Base-by-base conservation (phyloP, 2,888 invertebrate species). In the Drosophila suboccidentalis region DNA sequence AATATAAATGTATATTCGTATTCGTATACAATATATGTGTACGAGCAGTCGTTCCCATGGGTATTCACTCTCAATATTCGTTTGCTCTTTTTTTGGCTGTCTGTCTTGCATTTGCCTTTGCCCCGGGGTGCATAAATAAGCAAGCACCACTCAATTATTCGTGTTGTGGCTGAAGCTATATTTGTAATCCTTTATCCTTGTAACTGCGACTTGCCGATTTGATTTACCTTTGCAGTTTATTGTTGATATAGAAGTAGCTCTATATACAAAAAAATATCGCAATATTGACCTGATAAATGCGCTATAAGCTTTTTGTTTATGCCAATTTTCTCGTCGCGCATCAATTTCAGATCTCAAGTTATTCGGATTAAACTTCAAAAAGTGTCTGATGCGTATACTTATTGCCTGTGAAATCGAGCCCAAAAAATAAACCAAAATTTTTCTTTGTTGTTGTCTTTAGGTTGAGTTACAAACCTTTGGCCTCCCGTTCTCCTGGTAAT, bases 41-140 rank as follows among this genome's bases (percentile, higher is more conserved):
- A 29, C 26, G 6, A 26, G 46, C 43, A 68, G 63, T 10, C 17
- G 11, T 32, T 43, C 57, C 63, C 62, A 13, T 50, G 74, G 71
- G 77, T 70, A 64, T 68, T 80, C 54, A 44, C 61, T 65, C 4
- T n/a, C 36, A 10, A n/a, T 54, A 46, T 54, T n/a, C 19, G 29
- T 32, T 38, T 38, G 19, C 26, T 44, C 26, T 44, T 38, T 32
- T 29, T 32, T 34, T 29, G 22, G 22, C 17, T 32, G 49, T 26
- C 64, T 67, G 41, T 63, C 41, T 44, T 50, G 22, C 51, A 59
- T 49, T 65, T 36, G 62, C 51, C n/a, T 22, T 63, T 70, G 74
- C 71, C 68, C 67, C 67, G 76, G 89, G 89, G 89, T 87, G 85
- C 87, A 87, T 87, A 87, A 87, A 90, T 90, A 87, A 87, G 82